These are phyloP conservation scores for Meriones unguiculatus DNA, from an alignment of 2,113 vertebrate genomes.

Conservation along the genomic window DNA sequence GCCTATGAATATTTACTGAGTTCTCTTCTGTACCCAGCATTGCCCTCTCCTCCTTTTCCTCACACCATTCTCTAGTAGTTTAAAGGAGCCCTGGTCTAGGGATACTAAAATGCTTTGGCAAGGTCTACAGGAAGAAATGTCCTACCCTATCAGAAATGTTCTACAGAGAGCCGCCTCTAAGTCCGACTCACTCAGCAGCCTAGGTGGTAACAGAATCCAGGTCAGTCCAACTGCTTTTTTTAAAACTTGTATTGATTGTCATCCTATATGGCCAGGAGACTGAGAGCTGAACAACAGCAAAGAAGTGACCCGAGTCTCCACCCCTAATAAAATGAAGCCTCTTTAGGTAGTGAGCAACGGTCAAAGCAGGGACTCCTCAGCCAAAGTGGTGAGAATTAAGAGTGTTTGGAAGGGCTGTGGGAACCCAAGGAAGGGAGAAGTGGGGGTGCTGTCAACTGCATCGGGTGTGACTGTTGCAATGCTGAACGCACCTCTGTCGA, in stretches of 20 bases:
- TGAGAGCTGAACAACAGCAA: not conserved
- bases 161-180: not conserved
- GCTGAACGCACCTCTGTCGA: not conserved
- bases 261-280: not conserved
- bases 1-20: slow-evolving; percentile 39
- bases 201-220: not conserved
- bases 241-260: not conserved
- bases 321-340: not conserved
- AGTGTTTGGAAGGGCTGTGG: not conserved
- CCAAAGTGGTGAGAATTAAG: not conserved
- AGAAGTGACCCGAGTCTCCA: not conserved
- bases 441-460: not conserved
- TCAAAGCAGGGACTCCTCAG: not conserved
- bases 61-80: not conserved
- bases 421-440: not conserved
- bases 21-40: not conserved
- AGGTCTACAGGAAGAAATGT: not conserved
- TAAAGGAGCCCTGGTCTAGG: not conserved
- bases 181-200: not conserved
- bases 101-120: not conserved
- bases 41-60: not conserved
- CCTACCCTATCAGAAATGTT: not conserved
- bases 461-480: not conserved
- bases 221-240: not conserved
- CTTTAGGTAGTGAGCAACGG: not conserved